These are phyloP conservation scores for Platyscapa corneri DNA, from an alignment of 1,140 invertebrate species.

Conservation along the genomic window DNA sequence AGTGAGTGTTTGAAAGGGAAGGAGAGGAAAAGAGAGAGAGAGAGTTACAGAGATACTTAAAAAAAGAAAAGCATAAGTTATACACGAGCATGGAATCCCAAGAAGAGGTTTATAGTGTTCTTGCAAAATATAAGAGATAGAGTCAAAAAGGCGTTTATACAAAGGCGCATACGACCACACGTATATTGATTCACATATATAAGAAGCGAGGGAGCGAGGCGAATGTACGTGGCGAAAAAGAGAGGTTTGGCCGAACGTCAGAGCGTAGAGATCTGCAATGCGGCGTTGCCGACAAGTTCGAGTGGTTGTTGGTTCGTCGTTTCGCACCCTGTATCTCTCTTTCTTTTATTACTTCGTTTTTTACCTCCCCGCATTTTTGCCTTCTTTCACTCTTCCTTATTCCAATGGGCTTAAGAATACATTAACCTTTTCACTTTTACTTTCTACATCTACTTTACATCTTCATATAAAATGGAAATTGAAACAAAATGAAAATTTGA, in stretches of 20 bases:
- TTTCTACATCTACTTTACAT: not conserved
- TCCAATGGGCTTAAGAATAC: not conserved
- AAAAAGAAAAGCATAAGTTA: not conserved
- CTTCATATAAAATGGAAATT: too few species aligned
- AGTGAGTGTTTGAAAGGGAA: not conserved
- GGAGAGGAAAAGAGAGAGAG: not conserved
- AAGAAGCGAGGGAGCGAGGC: constrained; percentile 4
- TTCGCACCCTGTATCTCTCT: not conserved
- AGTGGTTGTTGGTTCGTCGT: constrained; percentile 54
- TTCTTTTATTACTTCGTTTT: not conserved
- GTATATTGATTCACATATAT: constrained; percentile 21
- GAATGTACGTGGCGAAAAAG: constrained; percentile 14
- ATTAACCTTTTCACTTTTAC: not conserved
- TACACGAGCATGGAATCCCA: not conserved
- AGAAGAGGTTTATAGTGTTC: not conserved
- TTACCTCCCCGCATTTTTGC: not conserved
- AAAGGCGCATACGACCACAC: not conserved
- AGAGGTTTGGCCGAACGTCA: constrained; percentile 60
- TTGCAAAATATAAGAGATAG: not conserved
- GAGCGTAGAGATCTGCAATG: constrained; percentile 71
- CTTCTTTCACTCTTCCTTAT: not conserved
- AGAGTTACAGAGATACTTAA: not conserved
- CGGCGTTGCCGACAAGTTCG: constrained; percentile 69
- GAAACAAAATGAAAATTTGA: not conserved
- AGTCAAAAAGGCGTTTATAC: not conserved